Conservation (phyloP, 1,140 invertebrate genomes). For the Cydia fagiglandana region DNA sequence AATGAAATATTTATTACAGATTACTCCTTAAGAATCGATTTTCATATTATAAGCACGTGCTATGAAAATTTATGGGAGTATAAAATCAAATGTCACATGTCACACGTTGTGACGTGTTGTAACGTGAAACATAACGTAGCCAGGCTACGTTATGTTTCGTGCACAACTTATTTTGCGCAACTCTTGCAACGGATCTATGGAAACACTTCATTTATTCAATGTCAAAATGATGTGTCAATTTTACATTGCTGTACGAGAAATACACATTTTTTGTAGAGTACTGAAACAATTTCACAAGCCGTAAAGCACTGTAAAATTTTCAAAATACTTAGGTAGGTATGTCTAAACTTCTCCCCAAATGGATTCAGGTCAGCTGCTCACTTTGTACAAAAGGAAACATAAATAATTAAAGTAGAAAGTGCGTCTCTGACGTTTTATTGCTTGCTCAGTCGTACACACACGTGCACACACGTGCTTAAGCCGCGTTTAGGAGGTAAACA, state of each 20-base stretch:
- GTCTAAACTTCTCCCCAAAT: neutral
- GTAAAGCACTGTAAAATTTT: neutral
- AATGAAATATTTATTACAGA: neutral
- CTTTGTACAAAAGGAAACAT: conserved; percentile 20
- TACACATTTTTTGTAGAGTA: neutral
- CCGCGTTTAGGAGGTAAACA: conserved; percentile 5
- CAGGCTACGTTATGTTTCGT: too few species aligned
- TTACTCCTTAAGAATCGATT: too few species aligned
- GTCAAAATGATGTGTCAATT: too few species aligned
- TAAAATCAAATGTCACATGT: too few species aligned
- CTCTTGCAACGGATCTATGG: too few species aligned
- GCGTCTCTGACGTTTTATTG: conserved; percentile 27
- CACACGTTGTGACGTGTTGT: too few species aligned
- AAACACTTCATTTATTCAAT: too few species aligned
- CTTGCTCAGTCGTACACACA: neutral
- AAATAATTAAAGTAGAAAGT: conserved; percentile 29
- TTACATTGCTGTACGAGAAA: too few species aligned
- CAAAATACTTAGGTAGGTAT: neutral
- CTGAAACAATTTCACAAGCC: neutral
- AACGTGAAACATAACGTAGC: too few species aligned
- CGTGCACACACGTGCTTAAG: neutral
- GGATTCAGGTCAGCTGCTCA: conserved; percentile 18
- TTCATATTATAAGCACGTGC: too few species aligned
- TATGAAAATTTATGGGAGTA: too few species aligned
- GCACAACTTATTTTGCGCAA: too few species aligned